Conservation (phyloP, 2,797 vertebrate species). For the Amblyraja radiata region DNA sequence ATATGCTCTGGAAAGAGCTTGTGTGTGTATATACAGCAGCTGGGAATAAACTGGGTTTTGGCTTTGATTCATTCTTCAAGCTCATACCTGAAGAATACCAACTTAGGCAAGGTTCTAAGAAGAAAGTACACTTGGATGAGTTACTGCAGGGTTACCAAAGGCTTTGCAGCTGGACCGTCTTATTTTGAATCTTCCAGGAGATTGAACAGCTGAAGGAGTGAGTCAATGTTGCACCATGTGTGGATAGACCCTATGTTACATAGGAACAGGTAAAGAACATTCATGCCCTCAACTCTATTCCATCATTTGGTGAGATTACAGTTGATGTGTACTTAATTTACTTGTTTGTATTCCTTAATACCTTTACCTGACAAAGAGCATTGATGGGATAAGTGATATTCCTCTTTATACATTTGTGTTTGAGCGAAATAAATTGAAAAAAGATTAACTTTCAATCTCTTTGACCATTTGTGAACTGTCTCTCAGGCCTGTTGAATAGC, state of each 20-base stretch:
- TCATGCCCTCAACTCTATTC: neutral
- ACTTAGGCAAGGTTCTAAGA: neutral
- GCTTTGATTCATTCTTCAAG: neutral
- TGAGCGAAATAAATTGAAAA: neutral
- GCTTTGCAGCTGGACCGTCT: neutral
- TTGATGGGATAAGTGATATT: neutral
- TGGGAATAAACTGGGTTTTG: neutral
- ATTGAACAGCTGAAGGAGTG: neutral
- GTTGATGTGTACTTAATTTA: neutral
- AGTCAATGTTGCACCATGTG: neutral
- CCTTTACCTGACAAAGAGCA: neutral
- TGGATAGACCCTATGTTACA: neutral
- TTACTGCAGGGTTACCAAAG: neutral
- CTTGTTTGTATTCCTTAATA: neutral
- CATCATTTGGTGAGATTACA: neutral
- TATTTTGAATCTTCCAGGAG: neutral
- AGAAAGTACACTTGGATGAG: neutral
- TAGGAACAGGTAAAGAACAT: neutral
- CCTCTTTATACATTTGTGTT: neutral
- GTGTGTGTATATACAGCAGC: neutral
- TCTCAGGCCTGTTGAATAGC: neutral
- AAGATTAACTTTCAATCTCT: neutral
- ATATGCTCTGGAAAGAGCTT: neutral
- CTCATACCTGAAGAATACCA: neutral
- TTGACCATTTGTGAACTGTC: neutral